Evolutionary conservation across 2,797 vertebrate species (phyloP).

Genomic region (Pseudopleuronectes americanus): DNA sequence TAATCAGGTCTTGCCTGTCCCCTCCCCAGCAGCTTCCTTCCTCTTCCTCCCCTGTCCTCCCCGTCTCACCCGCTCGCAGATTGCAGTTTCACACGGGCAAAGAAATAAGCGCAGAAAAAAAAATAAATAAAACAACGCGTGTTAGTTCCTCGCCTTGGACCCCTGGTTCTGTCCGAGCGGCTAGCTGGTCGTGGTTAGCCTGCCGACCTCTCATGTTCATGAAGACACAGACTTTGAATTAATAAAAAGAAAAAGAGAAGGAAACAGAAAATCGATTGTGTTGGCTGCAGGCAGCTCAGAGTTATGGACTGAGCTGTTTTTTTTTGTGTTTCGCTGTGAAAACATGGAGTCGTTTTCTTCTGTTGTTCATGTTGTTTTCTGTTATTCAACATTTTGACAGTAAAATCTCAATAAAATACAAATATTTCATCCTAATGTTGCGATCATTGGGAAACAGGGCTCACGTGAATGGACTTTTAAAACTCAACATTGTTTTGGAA

Average conservation of each 20-base stretch:
- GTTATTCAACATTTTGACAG: not conserved
- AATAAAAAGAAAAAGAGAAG: not conserved
- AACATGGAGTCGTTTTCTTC: not conserved
- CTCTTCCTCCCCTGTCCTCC: constrained; percentile 34
- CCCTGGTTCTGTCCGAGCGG: not conserved
- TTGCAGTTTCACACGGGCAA: constrained; percentile 24
- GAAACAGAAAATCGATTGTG: constrained; percentile 24
- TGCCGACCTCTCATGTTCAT: constrained; percentile 35
- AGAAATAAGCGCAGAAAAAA: not conserved
- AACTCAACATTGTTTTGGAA: not conserved
- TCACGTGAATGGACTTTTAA: not conserved
- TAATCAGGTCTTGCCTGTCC: constrained; percentile 74
- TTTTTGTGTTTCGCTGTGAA: not conserved
- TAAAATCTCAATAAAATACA: not conserved
- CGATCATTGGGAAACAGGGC: not conserved
- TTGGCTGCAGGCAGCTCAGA: not conserved
- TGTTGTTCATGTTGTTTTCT: not conserved
- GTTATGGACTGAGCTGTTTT: constrained; percentile 10
- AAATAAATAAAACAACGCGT: not conserved
- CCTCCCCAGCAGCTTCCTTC: constrained; percentile 43
- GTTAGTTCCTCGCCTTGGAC: constrained; percentile 5
- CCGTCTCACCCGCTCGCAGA: constrained; percentile 25
- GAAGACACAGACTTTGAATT: not conserved
- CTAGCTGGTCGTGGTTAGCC: constrained; percentile 5
- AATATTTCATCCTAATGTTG: not conserved